A percentile compares a stretch with the other conserved stretches of the same genome.
phyloP scores from a whole-genome alignment of 2,113 vertebrate species.

The Pagrus major region DNA sequence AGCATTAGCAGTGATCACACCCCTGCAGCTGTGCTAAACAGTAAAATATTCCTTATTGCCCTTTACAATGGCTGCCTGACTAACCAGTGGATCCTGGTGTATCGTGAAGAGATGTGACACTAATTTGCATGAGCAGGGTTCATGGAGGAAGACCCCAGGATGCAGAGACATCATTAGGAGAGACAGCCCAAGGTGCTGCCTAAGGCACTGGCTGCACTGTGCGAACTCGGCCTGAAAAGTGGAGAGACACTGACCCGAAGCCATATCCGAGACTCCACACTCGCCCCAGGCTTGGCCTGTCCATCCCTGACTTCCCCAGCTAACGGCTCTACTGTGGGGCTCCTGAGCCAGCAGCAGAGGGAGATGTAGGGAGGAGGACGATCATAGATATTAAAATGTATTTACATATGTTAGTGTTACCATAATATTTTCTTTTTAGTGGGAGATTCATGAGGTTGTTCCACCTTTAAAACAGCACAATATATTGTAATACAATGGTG shows the following conservation, averaged over 20 bases:
- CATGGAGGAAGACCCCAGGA: background rate
- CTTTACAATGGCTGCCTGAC: background rate
- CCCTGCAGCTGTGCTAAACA: background rate
- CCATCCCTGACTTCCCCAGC: background rate
- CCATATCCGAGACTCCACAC: slow-evolving; percentile 7
- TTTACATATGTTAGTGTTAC: background rate
- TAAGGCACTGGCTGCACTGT: background rate
- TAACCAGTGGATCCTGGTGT: background rate
- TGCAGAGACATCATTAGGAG: slow-evolving; percentile 17
- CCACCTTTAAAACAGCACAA: background rate
- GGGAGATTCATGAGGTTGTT: background rate
- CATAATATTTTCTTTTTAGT: background rate
- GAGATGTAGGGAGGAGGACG: background rate
- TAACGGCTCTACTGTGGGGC: background rate
- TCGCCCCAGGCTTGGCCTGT: background rate
- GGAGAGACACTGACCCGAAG: background rate
- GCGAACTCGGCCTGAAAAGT: background rate
- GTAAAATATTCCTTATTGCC: background rate
- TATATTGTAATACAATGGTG: background rate
- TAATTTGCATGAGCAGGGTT: background rate
- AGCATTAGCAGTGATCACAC: background rate
- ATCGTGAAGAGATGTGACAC: background rate
- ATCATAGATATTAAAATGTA: background rate
- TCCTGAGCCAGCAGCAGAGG: background rate
- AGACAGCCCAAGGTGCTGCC: background rate